Evolutionary conservation across 2,797 vertebrate genomes (phyloP), one percentile per base, ranked within the genome.

Genomic region (Eulemur albifrons): DNA sequence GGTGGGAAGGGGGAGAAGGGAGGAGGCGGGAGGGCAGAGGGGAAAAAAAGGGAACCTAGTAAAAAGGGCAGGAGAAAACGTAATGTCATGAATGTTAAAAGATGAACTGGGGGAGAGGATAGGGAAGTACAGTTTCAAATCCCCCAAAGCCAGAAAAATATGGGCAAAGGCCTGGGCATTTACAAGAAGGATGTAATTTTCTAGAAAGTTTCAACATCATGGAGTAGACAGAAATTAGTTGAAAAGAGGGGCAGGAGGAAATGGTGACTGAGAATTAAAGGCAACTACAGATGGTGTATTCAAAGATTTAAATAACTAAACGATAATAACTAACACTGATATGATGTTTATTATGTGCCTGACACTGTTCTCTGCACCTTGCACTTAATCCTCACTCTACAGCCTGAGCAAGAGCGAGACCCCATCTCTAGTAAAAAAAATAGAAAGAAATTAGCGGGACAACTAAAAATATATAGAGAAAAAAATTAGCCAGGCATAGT

Each of bases 221-320:
- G 4, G 8, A 70, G 43, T 25, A 82, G 38, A 59, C 48, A 50
- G 63, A 79, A 92, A 63, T 69, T 40, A 43, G n/a, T 23, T 69
- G 94, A 72, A 96, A 86, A 70, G 15, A 80, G 2, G 45, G 20
- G 17, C 14, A 52, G 72, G 95, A 94, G 25, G 40, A 96, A 69
- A 79, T 40, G 17, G 25, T 57, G 52, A 67, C 70, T 43, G 25
- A 91, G 52, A 93, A 83, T 38, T 40, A 82, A 94, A 92, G 30
- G 15, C 45, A 76, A 35, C 48, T 77, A 69, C 8, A 82, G 30
- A 63, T 25, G 38, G 40, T 27, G 18, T 12, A 8, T 50, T 72
- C n/a, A 32, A 86, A 95, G 57, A 79, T 73, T 82, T 70, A 80
- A 96, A 86, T 21, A 35, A 54, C 67, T 43, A 75, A 67, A 57